Percentiles rank a stretch among this genome's conserved stretches.
These are phyloP conservation scores for Pinna nobilis DNA, from an alignment of 1,140 invertebrate species.

Conservation along the genomic window DNA sequence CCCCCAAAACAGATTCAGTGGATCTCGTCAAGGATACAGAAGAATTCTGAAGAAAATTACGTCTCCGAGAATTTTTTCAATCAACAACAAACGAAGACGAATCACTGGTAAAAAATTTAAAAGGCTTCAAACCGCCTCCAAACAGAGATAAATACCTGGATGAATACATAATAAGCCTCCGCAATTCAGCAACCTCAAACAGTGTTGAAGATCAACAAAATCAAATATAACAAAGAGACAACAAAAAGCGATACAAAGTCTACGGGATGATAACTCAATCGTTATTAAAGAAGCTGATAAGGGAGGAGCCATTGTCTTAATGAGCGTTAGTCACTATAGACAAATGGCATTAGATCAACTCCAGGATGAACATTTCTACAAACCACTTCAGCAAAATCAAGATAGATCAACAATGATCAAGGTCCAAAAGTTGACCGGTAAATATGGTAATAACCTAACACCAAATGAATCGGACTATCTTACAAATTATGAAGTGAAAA, in stretches of 20 bases:
- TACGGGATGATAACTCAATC: neutral
- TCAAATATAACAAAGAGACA: neutral
- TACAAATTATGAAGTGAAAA: slow-evolving; percentile 6
- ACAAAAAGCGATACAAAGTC: neutral
- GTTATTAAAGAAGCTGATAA: slow-evolving; percentile 1
- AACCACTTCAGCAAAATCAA: neutral
- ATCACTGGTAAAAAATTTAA: neutral
- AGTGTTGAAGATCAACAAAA: neutral
- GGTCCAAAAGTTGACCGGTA: no score
- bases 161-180: no score
- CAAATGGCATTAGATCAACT: no score
- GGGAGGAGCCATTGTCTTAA: neutral
- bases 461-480: no score
- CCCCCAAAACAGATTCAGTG: neutral
- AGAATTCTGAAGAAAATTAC: no score
- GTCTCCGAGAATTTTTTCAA: no score
- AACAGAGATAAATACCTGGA: no score
- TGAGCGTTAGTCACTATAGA: no score
- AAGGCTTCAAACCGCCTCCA: no score
- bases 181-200: neutral
- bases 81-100: neutral
- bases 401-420: neutral
- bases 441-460: no score
- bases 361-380: neutral
- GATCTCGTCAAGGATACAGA: no score